phyloP scores from a whole-genome alignment of 2,797 vertebrate species.

The Scleropages formosus region DNA sequence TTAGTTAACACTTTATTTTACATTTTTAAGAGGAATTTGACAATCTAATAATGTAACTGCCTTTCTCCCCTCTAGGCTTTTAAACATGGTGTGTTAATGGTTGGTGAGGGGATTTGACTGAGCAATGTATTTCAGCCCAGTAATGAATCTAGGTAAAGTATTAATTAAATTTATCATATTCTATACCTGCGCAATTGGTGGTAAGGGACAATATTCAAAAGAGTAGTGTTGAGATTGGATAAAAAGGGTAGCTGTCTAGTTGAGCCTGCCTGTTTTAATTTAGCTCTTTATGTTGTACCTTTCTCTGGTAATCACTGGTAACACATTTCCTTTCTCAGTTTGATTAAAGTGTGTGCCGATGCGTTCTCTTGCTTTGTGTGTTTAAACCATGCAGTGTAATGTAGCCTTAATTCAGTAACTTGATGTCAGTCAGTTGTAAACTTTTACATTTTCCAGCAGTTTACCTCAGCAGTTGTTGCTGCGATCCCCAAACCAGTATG shows the following conservation, averaged over 20 bases:
- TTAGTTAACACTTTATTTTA: slow-evolving; percentile 38
- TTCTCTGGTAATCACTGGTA: neutral
- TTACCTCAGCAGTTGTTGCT: neutral
- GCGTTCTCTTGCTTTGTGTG: slow-evolving; percentile 33
- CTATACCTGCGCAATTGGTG: slow-evolving; percentile 15
- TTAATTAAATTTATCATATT: slow-evolving; percentile 9
- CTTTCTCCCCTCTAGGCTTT: neutral
- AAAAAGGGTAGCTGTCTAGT: neutral
- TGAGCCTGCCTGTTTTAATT: neutral
- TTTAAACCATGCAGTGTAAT: slow-evolving; percentile 37
- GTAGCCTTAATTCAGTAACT: slow-evolving; percentile 44
- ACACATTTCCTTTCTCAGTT: neutral
- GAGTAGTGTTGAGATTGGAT: slow-evolving; percentile 14
- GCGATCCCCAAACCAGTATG: neutral
- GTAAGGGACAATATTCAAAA: slow-evolving; percentile 5
- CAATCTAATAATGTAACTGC: slow-evolving; percentile 63
- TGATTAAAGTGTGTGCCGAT: slow-evolving; percentile 17
- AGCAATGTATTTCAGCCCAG: slow-evolving; percentile 5
- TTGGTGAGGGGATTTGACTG: neutral
- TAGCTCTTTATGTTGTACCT: neutral
- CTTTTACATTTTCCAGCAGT: slow-evolving; percentile 37
- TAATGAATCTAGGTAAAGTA: slow-evolving; percentile 7
- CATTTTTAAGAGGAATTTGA: slow-evolving; percentile 56
- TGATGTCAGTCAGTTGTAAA: slow-evolving; percentile 26
- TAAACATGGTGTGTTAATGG: slow-evolving; percentile 15